Conservation (phyloP, 2,113 vertebrate genomes). For the Bos javanicus region DNA sequence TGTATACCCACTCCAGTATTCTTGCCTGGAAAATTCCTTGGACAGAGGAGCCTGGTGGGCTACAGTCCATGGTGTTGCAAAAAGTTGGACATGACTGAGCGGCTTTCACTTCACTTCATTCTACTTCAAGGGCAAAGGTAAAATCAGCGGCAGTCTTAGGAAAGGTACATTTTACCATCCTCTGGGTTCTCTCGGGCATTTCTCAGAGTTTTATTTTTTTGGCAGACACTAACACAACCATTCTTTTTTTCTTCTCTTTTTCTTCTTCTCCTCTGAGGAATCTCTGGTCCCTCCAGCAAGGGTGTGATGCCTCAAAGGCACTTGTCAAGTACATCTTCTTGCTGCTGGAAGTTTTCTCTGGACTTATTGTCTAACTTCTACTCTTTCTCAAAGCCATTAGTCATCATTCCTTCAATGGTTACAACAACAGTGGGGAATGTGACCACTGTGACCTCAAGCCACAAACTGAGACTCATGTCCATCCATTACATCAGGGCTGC, state of each 20-base stretch:
- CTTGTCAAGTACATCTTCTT: not conserved
- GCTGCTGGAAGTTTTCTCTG: not conserved
- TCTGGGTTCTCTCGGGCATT: not conserved
- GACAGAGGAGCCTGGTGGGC: not conserved
- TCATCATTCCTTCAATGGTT: not conserved
- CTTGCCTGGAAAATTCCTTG: not conserved
- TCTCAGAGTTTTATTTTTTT: not conserved
- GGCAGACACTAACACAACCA: not conserved
- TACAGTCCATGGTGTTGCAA: not conserved
- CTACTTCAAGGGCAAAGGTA: not conserved
- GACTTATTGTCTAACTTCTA: not conserved
- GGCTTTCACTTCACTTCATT: not conserved
- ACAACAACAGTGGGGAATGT: not conserved
- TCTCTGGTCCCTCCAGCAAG: not conserved
- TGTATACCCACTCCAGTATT: not conserved
- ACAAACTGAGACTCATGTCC: not conserved
- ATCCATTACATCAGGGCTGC: not conserved
- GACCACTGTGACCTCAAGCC: not conserved
- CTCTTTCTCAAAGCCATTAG: not conserved
- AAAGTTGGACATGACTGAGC: not conserved
- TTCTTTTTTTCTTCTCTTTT: not conserved
- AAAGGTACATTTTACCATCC: not conserved
- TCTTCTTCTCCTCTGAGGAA: not conserved
- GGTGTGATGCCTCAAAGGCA: not conserved
- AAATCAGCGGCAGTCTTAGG: not conserved